phyloP scores from a whole-genome alignment of 2,888 invertebrate genomes.

The Mythimna lalbum region DNA sequence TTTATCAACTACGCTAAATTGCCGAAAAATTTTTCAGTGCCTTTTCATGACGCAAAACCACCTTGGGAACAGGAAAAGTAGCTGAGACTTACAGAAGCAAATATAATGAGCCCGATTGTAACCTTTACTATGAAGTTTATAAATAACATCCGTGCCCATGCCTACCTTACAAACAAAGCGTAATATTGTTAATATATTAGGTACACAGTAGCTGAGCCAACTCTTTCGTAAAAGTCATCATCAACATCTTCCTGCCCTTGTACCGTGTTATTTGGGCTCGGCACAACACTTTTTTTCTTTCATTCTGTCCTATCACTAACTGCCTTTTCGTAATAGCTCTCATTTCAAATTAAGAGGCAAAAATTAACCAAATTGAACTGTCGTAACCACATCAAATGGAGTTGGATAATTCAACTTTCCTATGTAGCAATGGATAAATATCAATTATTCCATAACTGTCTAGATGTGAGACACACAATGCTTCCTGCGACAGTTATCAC shows the following conservation, averaged over 20 bases:
- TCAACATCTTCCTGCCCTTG: too few relatives aligned
- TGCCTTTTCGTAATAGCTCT: not conserved
- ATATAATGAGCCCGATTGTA: slow-evolving; percentile 3
- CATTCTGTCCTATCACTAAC: too few relatives aligned
- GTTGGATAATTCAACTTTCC: not conserved
- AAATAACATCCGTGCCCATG: slow-evolving; percentile 8
- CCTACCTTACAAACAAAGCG: slow-evolving; percentile 25
- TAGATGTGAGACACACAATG: slow-evolving; percentile 18
- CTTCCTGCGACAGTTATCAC: slow-evolving; percentile 42
- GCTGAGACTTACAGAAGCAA: slow-evolving; percentile 7
- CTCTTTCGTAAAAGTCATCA: not conserved
- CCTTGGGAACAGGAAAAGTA: slow-evolving; percentile 33
- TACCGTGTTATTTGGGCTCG: too few relatives aligned
- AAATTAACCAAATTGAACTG: not conserved
- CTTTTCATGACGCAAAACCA: not conserved
- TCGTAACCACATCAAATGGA: not conserved
- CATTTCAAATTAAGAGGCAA: not conserved
- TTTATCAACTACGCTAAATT: slow-evolving; percentile 25
- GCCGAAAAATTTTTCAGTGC: slow-evolving; percentile 1
- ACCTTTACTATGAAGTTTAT: slow-evolving; percentile 2
- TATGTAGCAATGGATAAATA: slow-evolving; percentile 5
- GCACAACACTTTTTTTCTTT: too few relatives aligned
- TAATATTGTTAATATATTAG: slow-evolving; percentile 5
- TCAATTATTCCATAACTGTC: slow-evolving; percentile 15
- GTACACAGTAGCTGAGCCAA: not conserved